Base-by-base conservation (phyloP, 2,797 vertebrate genomes). In the Galaxias olidus region DNA sequence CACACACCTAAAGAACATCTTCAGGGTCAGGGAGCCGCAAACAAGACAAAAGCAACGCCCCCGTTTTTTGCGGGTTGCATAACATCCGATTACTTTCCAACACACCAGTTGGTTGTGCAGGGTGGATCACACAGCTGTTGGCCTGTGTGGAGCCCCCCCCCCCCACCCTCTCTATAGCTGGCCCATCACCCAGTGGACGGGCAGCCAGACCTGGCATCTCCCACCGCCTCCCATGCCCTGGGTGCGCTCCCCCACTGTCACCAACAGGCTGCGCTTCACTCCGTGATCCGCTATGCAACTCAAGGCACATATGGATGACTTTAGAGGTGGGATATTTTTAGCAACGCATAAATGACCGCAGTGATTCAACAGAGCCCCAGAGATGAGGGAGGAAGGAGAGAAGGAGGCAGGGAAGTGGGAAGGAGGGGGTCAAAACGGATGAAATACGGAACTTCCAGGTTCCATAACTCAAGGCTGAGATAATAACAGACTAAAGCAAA, bases 281-380 rank as follows among this genome's bases (percentile, higher is more conserved):
- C 68, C 68, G 41, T 65, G 63, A 69, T 68, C 50, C 52, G 78
- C 91, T 91, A 90, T 71, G 86, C 82, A 91, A 91, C 61, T n/a
- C n/a, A 53, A 42, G 7, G 18, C 64, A 62, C 88, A 91, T 78
- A 86, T 88, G 90, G 82, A 88, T 90, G 74, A 79, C 69, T 88
- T 92, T 86, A 89, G 58, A 72, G 73, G 45, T 51, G 66, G 84
- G 30, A 81, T 91, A 91, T 91, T 90, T 92, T 91, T 92, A 92
- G 88, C 77, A 30, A 56, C 63, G 69, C 54, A 76, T 69, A 63
- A 79, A 82, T 53, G 71, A 85, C 65, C 58, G 65, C 74, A 73
- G 65, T 68, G 68, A 84, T 79, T 78, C 8, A 42, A 66, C 68
- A 72, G 69, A 80, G 73, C 77, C 56, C 70, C 67, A 59, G 70